These are phyloP conservation scores for Zaprionus ornatus DNA, from an alignment of 1,140 invertebrate species.

Conservation along the genomic window DNA sequence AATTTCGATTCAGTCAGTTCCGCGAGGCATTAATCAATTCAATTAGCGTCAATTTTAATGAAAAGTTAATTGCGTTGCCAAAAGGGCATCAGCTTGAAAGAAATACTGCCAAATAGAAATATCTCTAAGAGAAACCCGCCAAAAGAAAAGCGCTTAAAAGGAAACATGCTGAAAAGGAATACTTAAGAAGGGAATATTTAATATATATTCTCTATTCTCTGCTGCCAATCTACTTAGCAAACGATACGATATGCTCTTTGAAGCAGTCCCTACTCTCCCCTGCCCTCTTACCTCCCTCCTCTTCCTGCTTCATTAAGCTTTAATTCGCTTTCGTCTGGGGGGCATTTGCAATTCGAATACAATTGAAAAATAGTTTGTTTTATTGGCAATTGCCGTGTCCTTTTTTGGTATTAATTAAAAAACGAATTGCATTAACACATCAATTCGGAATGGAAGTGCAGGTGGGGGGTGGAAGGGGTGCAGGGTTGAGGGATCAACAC, in stretches of 20 bases:
- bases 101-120: neutral
- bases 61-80: constrained; percentile 1
- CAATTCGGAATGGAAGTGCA: constrained; percentile 46
- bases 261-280: neutral
- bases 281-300: too few relatives aligned
- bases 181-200: neutral
- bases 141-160: neutral
- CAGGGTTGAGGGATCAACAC: constrained; percentile 24
- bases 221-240: neutral
- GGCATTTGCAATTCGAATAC: neutral
- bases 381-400: constrained; percentile 35
- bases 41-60: constrained; percentile 57
- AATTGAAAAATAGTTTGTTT: constrained; percentile 12
- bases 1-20: neutral
- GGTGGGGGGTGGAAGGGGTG: neutral
- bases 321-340: neutral
- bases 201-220: neutral
- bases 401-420: constrained; percentile 71
- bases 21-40: constrained; percentile 52
- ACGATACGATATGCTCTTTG: neutral
- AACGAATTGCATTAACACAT: constrained; percentile 71
- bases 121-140: neutral
- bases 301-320: neutral
- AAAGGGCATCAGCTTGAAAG: neutral
- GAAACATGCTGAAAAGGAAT: neutral